phyloP scores from a whole-genome alignment of 2,113 vertebrate genomes.

The Bambusicola thoracicus region DNA sequence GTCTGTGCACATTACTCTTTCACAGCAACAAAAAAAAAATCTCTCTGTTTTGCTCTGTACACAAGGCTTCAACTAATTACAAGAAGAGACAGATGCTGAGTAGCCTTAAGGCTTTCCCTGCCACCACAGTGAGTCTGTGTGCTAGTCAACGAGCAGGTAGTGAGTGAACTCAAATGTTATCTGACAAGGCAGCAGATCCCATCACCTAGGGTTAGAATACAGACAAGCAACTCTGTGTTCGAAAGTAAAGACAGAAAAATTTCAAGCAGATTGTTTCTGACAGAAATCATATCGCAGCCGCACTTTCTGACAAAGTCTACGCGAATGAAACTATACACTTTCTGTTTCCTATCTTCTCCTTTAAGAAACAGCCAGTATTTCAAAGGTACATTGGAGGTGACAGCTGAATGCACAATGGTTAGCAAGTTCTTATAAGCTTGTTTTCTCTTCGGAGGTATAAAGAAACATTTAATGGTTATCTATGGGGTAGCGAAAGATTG shows the following conservation, averaged over 20 bases:
- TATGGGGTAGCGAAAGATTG: not conserved
- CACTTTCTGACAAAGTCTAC: constrained; percentile 82
- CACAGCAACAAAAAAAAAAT: not conserved
- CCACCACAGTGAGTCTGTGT: constrained; percentile 74
- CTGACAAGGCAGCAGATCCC: constrained; percentile 87
- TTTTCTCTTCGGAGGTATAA: constrained; percentile 60
- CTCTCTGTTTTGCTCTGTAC: constrained; percentile 77
- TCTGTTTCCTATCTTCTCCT: constrained; percentile 87
- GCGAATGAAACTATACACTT: constrained; percentile 87
- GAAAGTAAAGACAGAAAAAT: constrained; percentile 86
- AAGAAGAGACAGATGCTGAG: constrained; percentile 84
- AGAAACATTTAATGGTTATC: constrained; percentile 16
- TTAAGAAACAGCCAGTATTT: constrained; percentile 71
- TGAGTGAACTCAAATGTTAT: constrained; percentile 84
- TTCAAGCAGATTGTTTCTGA: constrained; percentile 95
- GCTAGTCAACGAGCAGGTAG: constrained; percentile 81
- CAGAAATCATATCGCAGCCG: constrained; percentile 90
- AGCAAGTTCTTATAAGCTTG: constrained; percentile 71
- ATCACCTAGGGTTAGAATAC: constrained; percentile 86
- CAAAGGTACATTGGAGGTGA: constrained; percentile 82
- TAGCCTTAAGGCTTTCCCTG: constrained; percentile 80
- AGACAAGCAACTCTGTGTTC: constrained; percentile 82
- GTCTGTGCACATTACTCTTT: constrained; percentile 78
- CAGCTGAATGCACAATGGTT: constrained; percentile 78
- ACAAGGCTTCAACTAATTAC: constrained; percentile 86